Conservation (phyloP, 30 jellyfish, hydroid and myxozoan species). For the Aurelia aurita region DNA sequence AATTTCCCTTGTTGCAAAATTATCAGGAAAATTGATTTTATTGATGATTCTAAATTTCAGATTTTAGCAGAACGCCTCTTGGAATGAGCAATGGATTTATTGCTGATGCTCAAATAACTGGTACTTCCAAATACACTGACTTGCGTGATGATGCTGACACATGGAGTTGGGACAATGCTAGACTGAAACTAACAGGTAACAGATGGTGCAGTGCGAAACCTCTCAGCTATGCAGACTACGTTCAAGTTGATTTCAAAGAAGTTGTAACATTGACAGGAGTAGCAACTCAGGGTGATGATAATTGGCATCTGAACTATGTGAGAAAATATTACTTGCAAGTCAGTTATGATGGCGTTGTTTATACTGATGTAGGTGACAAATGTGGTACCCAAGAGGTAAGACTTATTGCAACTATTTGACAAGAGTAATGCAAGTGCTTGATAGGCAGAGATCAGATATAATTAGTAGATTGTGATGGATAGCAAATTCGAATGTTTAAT, state of each 20-base stretch:
- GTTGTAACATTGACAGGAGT: constrained; percentile 59
- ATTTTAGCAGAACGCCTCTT: constrained; percentile 39
- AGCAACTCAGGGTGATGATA: constrained; percentile 79
- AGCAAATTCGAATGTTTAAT: too few relatives aligned
- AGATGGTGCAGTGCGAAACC: constrained; percentile 55
- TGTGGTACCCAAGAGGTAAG: constrained; percentile 11
- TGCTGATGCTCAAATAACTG: constrained; percentile 33
- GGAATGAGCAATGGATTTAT: constrained; percentile 67
- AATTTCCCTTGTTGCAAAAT: too few relatives aligned
- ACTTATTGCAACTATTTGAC: too few relatives aligned
- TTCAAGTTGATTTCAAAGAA: constrained; percentile 59
- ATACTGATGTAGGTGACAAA: neutral
- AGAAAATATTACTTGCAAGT: constrained; percentile 30
- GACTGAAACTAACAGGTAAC: constrained; percentile 41
- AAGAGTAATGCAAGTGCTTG: too few relatives aligned
- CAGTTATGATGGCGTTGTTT: constrained; percentile 40
- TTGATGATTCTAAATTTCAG: neutral
- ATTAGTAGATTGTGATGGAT: too few relatives aligned
- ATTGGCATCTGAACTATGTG: constrained; percentile 8
- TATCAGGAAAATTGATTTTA: neutral
- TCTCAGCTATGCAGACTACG: constrained; percentile 24
- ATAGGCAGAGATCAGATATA: too few relatives aligned
- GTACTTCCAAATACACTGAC: constrained; percentile 17
- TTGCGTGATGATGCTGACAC: neutral
- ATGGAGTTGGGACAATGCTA: constrained; percentile 16